Conservation (phyloP, 2,888 invertebrate genomes). For the Hyposoter dolosus region DNA sequence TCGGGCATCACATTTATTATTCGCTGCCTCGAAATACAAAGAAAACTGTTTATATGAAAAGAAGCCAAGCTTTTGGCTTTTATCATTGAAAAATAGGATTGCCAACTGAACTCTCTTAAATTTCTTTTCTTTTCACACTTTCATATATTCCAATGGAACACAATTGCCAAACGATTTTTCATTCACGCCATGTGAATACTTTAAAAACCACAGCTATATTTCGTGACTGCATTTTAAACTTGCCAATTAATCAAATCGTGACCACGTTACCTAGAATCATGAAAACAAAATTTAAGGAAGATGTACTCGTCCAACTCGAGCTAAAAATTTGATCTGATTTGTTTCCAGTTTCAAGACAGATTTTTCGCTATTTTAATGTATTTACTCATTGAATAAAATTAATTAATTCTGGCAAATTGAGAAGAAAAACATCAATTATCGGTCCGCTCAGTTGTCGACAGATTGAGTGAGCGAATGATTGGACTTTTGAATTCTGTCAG, state of each 20-base stretch:
- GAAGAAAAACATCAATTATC: not conserved
- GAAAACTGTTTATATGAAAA: constrained; percentile 4
- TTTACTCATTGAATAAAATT: not conserved
- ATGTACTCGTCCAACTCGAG: not conserved
- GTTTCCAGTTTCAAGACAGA: not conserved
- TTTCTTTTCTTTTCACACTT: not conserved
- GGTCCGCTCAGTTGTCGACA: not conserved
- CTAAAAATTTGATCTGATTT: not conserved
- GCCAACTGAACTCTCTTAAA: not conserved
- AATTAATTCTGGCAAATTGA: not conserved
- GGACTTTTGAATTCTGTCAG: not conserved
- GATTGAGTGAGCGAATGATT: not conserved
- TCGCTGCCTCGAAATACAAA: constrained; percentile 24
- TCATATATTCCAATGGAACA: not conserved
- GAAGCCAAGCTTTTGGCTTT: constrained; percentile 28
- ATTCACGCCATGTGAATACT: not conserved
- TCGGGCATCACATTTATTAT: constrained; percentile 58
- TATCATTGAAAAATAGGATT: constrained; percentile 20
- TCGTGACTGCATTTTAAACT: not conserved
- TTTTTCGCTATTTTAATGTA: not conserved
- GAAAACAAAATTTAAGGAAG: not conserved
- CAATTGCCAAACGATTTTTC: not conserved
- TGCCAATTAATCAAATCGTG: not conserved
- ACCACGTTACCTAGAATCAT: not conserved
- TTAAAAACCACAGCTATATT: not conserved